Evolutionary conservation across 2,113 vertebrate genomes (phyloP), one percentile per base, ranked within the genome.

Genomic region (Tragelaphus imberbis): DNA sequence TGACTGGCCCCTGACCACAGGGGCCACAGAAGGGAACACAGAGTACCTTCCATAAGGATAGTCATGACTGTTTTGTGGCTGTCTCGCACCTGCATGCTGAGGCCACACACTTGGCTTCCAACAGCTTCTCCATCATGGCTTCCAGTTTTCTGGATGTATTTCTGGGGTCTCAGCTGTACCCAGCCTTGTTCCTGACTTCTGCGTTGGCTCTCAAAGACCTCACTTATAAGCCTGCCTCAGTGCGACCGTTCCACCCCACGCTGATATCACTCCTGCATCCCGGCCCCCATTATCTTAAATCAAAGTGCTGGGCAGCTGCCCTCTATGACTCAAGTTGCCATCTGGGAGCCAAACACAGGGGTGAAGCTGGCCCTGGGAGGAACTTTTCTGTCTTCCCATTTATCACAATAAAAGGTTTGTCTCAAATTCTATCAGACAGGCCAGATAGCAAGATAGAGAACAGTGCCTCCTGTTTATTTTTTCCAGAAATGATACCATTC

Each of bases 381-480:
- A 33, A 77, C 58, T 53, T 79, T 91, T 88, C 14, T 77, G 23
- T 80, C 91, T 85, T 27, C 17, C 51, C 95, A 97, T 98, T 97
- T 49, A 96, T 97, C 96, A 97, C 27, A 55, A 61, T 94, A 75
- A 93, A 97, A 88, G 86, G 79, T 55, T 94, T 53, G 10, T 36
- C 93, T 94, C 97, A 89, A 96, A 94, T 92, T 91, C 89, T 82
- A 95, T 97, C 93, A 51, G 63, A 49, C 2, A 71, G 95, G 91
- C 96, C 89, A 71, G 68, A 95, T 27, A 84, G 59, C 59, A 92
- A 97, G 85, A 92, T 0, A 71, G 44, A 51, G 87, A 84, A 55
- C 93, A 91, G 58, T 1, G 44, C 55, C 68, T 59, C 84, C 65
- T 81, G 63, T 80, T n/a, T 77, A 53, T 84, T 59, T 86, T 75